Evolutionary conservation across 2,888 invertebrate genomes (phyloP).

Genomic region (Pollenia angustigena): DNA sequence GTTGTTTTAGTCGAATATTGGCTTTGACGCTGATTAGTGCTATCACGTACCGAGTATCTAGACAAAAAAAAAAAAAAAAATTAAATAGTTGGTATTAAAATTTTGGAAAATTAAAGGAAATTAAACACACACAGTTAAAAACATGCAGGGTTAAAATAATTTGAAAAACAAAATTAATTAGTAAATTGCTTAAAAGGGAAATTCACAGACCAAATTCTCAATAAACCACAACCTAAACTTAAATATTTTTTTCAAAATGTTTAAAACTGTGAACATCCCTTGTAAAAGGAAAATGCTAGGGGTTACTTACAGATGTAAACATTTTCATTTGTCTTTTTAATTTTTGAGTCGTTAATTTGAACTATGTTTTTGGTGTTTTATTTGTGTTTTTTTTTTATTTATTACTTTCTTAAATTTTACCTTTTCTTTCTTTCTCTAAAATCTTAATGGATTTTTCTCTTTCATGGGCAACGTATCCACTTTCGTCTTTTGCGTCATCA

Average conservation of each 20-base stretch:
- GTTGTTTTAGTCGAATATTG: constrained; percentile 83
- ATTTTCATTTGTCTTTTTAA: background rate
- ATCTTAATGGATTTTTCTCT: constrained; percentile 49
- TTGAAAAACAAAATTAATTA: background rate
- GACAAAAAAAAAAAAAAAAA: constrained; percentile 10
- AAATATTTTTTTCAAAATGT: constrained; percentile 1
- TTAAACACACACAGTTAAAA: constrained; percentile 20
- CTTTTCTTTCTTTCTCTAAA: constrained; percentile 35
- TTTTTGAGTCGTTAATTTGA: background rate
- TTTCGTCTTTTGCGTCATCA: constrained; percentile 73
- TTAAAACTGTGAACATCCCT: constrained; percentile 12
- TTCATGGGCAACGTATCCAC: constrained; percentile 76
- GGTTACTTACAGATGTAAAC: constrained; percentile 35
- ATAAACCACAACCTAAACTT: background rate
- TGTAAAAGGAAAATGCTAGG: background rate
- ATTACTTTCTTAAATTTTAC: constrained; percentile 19
- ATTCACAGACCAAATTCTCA: background rate
- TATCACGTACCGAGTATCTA: constrained; percentile 81
- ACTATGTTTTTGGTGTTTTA: background rate
- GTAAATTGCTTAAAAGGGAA: background rate
- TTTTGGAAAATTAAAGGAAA: background rate
- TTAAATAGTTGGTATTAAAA: constrained; percentile 11
- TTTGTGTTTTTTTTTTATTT: background rate
- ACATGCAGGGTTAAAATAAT: constrained; percentile 32
- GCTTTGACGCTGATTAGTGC: constrained; percentile 82